Conservation (phyloP, 2,888 invertebrate genomes). For the Muschampia plurimacula region DNA sequence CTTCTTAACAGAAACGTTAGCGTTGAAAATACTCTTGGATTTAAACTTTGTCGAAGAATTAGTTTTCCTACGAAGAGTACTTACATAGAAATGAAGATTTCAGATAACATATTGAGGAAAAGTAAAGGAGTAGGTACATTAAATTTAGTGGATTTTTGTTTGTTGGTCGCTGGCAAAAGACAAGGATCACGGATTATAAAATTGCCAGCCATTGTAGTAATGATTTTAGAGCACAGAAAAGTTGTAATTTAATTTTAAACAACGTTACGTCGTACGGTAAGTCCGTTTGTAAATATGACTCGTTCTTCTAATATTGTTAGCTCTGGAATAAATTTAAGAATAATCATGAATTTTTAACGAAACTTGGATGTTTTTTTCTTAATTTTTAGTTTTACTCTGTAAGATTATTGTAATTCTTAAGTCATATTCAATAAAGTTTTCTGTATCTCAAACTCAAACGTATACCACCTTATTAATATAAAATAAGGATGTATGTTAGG, state of each 20-base stretch:
- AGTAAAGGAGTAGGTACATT: too few species aligned
- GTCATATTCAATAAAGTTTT: conserved; percentile 15
- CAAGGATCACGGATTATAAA: not conserved
- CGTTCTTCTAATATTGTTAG: not conserved
- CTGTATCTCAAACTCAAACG: conserved; percentile 57
- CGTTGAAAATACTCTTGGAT: too few species aligned
- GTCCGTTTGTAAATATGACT: conserved; percentile 2
- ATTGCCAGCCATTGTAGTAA: not conserved
- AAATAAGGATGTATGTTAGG: conserved; percentile 76
- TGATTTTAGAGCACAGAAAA: not conserved
- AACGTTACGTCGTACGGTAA: not conserved
- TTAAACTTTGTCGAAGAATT: too few species aligned
- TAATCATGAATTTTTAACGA: too few species aligned
- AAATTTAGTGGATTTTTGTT: too few species aligned
- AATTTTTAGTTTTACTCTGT: not conserved
- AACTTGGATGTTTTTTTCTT: too few species aligned
- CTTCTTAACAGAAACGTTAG: too few species aligned
- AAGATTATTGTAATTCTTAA: not conserved
- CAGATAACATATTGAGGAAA: too few species aligned
- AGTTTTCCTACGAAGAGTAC: too few species aligned
- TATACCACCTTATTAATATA: conserved; percentile 81
- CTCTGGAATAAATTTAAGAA: not conserved
- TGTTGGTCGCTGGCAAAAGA: too few species aligned
- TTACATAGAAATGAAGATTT: too few species aligned
- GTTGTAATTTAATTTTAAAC: not conserved